Conservation (phyloP, 1,140 invertebrate species). For the Gonatopus flavifemur region DNA sequence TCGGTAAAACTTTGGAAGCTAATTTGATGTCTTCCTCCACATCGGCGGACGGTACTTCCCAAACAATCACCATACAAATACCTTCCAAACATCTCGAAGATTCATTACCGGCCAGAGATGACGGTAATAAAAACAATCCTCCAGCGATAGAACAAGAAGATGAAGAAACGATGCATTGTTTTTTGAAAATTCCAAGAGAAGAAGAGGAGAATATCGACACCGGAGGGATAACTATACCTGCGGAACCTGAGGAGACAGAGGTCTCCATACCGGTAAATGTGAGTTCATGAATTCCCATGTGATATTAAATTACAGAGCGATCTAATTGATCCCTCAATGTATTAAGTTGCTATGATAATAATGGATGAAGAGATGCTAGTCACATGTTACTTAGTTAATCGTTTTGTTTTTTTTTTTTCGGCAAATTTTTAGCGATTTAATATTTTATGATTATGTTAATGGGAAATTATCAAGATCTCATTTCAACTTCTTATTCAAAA, state of each 20-base stretch:
- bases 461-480: too few species aligned
- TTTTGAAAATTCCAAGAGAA: constrained; percentile 54
- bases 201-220: constrained; percentile 63
- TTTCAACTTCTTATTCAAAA: too few species aligned
- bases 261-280: constrained; percentile 26
- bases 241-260: constrained; percentile 44
- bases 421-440: constrained; percentile 13
- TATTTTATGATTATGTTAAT: too few species aligned
- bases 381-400: constrained; percentile 27
- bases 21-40: constrained; percentile 56
- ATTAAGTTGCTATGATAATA: neutral
- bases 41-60: constrained; percentile 53
- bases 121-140: constrained; percentile 26
- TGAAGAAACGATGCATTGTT: constrained; percentile 57
- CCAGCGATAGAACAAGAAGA: constrained; percentile 49
- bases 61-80: constrained; percentile 58
- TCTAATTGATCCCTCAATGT: too few species aligned
- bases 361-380: constrained; percentile 26
- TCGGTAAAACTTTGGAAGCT: constrained; percentile 47
- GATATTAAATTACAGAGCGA: constrained; percentile 1
- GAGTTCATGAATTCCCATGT: constrained; percentile 29
- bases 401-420: constrained; percentile 15
- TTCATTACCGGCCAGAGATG: constrained; percentile 39
- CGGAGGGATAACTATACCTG: constrained; percentile 66
- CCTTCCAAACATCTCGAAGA: constrained; percentile 48